Base-by-base conservation (phyloP, 2,888 invertebrate genomes). In the Mayetiola destructor region DNA sequence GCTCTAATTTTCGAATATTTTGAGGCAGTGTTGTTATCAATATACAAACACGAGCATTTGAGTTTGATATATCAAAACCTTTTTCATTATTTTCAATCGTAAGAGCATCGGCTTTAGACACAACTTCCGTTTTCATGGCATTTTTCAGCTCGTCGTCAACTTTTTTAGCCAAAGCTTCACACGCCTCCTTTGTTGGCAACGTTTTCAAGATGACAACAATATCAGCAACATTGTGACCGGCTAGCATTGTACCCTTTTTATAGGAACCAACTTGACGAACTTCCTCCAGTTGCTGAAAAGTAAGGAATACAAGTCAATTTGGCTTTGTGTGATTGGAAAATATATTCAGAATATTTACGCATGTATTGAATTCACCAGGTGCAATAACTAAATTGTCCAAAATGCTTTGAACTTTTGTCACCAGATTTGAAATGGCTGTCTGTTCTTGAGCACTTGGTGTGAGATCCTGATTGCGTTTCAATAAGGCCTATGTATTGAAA, bases 191-290 rank as follows among this genome's bases (percentile, higher is more conserved):
- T 1, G 95, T 95, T 1, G 97, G 97, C 57, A 96, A 71, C 0
- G 96, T 94, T 76, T 96, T 96, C 61, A 97, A 78, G 61, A 97
- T 92, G 1, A 97, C 94, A 1, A 96, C 96, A 60, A 97, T 86
- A 66, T 97, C 96, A 0, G 96, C 97, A 0, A 93, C 85, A 69
- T 93, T 95, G 71, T 90, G 89, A 1, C 94, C 93, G 0, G 89
- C 85, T 68, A 96, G 82, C 88, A 97, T 94, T 0, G 97, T 97
- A 2, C 96, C 95, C 67, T 97, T 96, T 72, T 97, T 97, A 72
- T 92, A 96, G 0, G 96, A 93, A 0, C 97, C 97, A 8, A 99
- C 96, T 73, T 94, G 94, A 1, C 95, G 80, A 0, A 95, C 93
- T 73, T 96, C 96, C 67, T 92, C 91, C 55, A 92, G 75, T 81